phyloP scores from a whole-genome alignment of 2,888 invertebrate species.

The Rhogogaster chlorosoma region DNA sequence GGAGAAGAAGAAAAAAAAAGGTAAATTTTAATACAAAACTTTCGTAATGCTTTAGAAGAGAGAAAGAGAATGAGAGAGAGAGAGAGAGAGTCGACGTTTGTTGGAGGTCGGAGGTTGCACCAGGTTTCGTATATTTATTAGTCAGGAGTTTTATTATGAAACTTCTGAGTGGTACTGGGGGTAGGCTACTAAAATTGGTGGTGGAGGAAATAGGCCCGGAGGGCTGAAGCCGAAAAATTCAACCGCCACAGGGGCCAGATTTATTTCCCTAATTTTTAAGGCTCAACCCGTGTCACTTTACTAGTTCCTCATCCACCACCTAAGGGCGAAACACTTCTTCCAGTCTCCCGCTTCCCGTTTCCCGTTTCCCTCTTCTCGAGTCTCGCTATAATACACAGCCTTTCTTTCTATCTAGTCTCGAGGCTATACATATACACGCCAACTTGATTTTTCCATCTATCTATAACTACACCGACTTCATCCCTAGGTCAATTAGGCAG shows the following conservation, averaged over 20 bases:
- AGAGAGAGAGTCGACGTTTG: background rate
- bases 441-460: background rate
- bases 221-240: background rate
- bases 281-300: conserved; percentile 36
- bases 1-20: background rate
- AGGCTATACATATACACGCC: background rate
- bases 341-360: background rate
- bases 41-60: background rate
- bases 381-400: background rate
- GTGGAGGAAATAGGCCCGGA: conserved; percentile 14
- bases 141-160: conserved; percentile 30
- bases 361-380: background rate
- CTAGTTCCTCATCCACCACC: background rate
- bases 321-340: background rate
- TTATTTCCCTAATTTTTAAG: conserved; percentile 44
- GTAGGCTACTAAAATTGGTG: conserved; percentile 24
- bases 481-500: background rate
- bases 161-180: conserved; percentile 28
- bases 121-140: conserved; percentile 27
- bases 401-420: background rate
- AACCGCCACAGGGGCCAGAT: conserved; percentile 10
- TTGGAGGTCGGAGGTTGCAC: background rate
- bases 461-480: background rate
- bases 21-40: conserved; percentile 2
- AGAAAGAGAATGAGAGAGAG: background rate